Base-by-base conservation (phyloP, 2,888 invertebrate genomes). In the Limenitis camilla region DNA sequence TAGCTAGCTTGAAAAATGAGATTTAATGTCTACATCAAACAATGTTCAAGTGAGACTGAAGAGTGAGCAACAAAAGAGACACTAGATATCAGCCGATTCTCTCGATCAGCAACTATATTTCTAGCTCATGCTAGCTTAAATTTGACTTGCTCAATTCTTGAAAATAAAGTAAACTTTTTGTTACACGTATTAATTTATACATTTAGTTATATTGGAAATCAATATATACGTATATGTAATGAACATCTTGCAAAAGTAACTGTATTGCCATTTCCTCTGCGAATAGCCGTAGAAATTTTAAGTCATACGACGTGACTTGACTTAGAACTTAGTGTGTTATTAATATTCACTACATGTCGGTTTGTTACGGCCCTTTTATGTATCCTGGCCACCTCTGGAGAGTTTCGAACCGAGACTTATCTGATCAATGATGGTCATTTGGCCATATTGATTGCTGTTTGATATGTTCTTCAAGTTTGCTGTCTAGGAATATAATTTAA, bases 261-360 rank as follows among this genome's bases (percentile, higher is more conserved):
- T 72, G 81, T 80, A 69, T 69, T 62, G 67, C 72, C 76, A 70
- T 78, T 78, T 82, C 81, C 82, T 80, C 66, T 63, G 71, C 74
- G 68, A 75, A 77, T 74, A 71, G 70, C 74, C 65, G 72, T 71
- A 72, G 68, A 70, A 72, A 75, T 74, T 66, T 73, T 62, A 68
- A 80, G 79, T 84, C 81, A 78, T 77, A 45, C 68, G 69, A 77
- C 79, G 80, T 75, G 82, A 51, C 47, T 42, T 31, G 81, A 53
- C 59, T 76, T 58, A 61, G 55, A 76, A 78, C 63, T 49, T 53
- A 30, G 39, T 39, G 35, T 19, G 28, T 48, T 49, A 46, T 64
- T 60, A 55, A 43, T 60, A 63, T 64, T 62, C 64, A 53, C 40
- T 45, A 6, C 52, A 38, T 57, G 61, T 52, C 41, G 40, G 49